phyloP scores from a whole-genome alignment of 2,888 invertebrate species.

The Ariolimax columbianus region DNA sequence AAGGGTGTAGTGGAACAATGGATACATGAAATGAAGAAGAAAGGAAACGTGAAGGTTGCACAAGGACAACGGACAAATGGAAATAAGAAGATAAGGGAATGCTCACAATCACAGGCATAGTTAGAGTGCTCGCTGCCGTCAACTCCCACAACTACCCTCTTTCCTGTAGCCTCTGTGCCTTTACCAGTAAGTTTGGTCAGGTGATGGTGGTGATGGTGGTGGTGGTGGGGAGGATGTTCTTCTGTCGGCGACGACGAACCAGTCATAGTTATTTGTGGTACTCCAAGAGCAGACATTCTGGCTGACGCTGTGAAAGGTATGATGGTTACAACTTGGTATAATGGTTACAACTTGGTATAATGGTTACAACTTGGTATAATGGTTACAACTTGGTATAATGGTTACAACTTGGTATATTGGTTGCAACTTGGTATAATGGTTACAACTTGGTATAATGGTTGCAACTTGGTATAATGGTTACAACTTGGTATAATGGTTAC shows the following conservation, averaged over 20 bases:
- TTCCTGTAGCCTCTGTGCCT: conserved; percentile 51
- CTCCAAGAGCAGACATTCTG: not conserved
- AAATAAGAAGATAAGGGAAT: not conserved
- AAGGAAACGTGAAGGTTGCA: not conserved
- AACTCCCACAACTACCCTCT: conserved; percentile 51
- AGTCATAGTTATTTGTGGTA: conserved; percentile 18
- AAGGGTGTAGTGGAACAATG: too few relatives aligned
- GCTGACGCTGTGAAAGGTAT: not conserved
- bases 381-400: too few relatives aligned
- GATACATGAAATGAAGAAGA: too few relatives aligned
- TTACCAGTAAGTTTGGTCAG: conserved; percentile 50
- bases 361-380: too few relatives aligned
- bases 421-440: too few relatives aligned
- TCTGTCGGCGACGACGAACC: not conserved
- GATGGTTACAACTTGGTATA: not conserved
- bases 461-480: too few relatives aligned
- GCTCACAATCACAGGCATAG: conserved; percentile 54
- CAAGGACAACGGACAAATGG: not conserved
- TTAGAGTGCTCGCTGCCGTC: conserved; percentile 55
- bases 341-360: too few relatives aligned
- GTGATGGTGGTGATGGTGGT: conserved; percentile 54
- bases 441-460: too few relatives aligned
- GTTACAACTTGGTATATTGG: too few relatives aligned
- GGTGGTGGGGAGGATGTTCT: conserved; percentile 33
- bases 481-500: too few relatives aligned